A percentile compares a stretch with the other conserved stretches of the same genome.
These are phyloP conservation scores for Hestina assimilis DNA, from an alignment of 1,140 invertebrate species.

Conservation along the genomic window DNA sequence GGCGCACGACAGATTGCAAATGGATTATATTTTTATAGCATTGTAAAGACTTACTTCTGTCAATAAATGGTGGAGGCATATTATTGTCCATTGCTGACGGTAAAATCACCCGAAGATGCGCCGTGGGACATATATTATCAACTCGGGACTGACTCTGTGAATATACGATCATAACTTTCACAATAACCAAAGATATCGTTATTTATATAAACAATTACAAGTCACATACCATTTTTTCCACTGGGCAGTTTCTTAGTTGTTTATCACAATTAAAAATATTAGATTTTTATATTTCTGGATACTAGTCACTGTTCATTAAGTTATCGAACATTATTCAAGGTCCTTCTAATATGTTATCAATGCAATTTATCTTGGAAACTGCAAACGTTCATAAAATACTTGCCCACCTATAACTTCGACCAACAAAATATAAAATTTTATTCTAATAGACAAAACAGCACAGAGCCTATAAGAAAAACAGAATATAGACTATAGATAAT, in stretches of 20 bases:
- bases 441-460: not conserved
- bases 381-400: slow-evolving; percentile 4
- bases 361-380: slow-evolving; percentile 12
- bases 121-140: slow-evolving; percentile 52
- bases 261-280: not conserved
- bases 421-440: slow-evolving; percentile 11
- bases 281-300: not conserved
- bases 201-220: slow-evolving; percentile 66
- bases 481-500: too few species aligned
- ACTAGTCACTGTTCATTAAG: slow-evolving; percentile 16
- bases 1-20: not conserved
- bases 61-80: slow-evolving; percentile 60
- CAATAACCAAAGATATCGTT: slow-evolving; percentile 42
- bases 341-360: slow-evolving; percentile 21
- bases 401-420: slow-evolving; percentile 7
- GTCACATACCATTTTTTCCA: slow-evolving; percentile 59
- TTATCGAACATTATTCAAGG: slow-evolving; percentile 35
- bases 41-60: slow-evolving; percentile 52
- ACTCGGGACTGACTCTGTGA: slow-evolving; percentile 55
- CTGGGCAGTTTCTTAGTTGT: slow-evolving; percentile 10
- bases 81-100: slow-evolving; percentile 51
- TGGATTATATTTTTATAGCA: slow-evolving; percentile 1
- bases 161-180: slow-evolving; percentile 52
- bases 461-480: too few species aligned
- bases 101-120: slow-evolving; percentile 61